These are phyloP conservation scores for Pseudobourletiella spinata DNA, from an alignment of 1,140 invertebrate species.

Conservation along the genomic window DNA sequence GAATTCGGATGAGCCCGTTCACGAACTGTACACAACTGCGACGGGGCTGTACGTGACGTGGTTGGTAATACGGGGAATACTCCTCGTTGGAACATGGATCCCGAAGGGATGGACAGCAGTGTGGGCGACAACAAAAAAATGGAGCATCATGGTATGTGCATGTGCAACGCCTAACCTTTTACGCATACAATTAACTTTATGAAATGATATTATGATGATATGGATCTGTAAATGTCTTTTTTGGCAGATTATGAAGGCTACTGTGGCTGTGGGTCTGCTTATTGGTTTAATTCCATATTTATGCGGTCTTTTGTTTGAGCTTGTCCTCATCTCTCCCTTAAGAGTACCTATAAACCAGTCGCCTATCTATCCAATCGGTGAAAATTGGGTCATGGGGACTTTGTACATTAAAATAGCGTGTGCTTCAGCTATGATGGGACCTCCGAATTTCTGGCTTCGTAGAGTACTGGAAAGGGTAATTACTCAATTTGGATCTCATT, in stretches of 20 bases:
- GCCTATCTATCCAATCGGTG: constrained; percentile 63
- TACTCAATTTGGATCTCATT: constrained; percentile 4
- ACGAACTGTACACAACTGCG: constrained; percentile 92
- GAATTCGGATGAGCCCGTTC: constrained; percentile 48
- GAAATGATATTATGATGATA: constrained; percentile 3
- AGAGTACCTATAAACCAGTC: constrained; percentile 89
- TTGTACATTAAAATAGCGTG: constrained; percentile 97
- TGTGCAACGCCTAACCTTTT: constrained; percentile 6
- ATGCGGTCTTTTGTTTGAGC: constrained; percentile 81
- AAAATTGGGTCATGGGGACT: constrained; percentile 62
- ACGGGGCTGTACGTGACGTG: constrained; percentile 90
- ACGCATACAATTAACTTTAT: neutral
- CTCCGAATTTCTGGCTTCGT: constrained; percentile 88
- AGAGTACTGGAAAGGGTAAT: constrained; percentile 82
- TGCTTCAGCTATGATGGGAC: constrained; percentile 88
- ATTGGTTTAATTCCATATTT: constrained; percentile 85
- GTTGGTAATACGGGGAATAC: constrained; percentile 66
- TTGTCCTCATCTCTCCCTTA: constrained; percentile 84
- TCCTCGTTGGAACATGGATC: constrained; percentile 72
- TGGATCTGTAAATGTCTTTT: constrained; percentile 2
- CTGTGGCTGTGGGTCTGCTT: constrained; percentile 63
- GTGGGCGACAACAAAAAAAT: constrained; percentile 31
- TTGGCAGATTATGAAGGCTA: constrained; percentile 45
- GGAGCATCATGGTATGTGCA: constrained; percentile 36
- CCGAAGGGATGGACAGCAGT: constrained; percentile 56